Percentiles rank a stretch among this genome's conserved stretches.
Evolutionary conservation across 2,797 vertebrate genomes (phyloP).

Genomic region (Meda fulgida): DNA sequence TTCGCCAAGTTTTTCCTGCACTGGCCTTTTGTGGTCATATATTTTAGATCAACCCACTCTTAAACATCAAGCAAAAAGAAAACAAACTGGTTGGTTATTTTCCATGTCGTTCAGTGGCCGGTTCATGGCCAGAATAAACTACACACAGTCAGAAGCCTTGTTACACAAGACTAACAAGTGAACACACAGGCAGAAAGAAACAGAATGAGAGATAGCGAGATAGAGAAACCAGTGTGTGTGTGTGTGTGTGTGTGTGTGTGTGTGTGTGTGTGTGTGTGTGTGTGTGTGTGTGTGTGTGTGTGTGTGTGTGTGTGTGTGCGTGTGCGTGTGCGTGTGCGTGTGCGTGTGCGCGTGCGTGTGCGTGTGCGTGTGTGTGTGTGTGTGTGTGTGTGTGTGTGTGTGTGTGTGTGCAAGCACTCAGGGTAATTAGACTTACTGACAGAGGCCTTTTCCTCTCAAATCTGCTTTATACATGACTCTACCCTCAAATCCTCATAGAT

Average conservation of each 20-base stretch:
- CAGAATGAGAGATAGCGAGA: too few relatives aligned
- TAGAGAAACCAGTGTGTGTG: not conserved
- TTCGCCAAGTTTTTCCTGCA: not conserved
- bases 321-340: too few relatives aligned
- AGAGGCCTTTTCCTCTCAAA: conserved; percentile 46
- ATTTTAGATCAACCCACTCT: not conserved
- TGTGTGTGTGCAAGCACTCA: not conserved
- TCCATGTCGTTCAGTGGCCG: not conserved
- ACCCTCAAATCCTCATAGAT: conserved; percentile 54
- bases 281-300: not conserved
- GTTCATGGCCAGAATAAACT: not conserved
- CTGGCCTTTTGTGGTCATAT: not conserved
- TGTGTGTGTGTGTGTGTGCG: not conserved
- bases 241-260: not conserved
- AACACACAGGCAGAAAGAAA: too few relatives aligned
- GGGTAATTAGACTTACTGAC: conserved; percentile 54
- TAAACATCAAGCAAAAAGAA: not conserved
- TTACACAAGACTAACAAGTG: not conserved
- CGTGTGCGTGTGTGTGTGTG: not conserved
- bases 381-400: not conserved
- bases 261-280: not conserved
- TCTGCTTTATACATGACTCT: conserved; percentile 39
- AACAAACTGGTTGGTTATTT: not conserved
- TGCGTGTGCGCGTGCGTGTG: not conserved
- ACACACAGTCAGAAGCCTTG: not conserved